Conservation (phyloP, 2,888 invertebrate genomes). For the Margaritifera margaritifera region DNA sequence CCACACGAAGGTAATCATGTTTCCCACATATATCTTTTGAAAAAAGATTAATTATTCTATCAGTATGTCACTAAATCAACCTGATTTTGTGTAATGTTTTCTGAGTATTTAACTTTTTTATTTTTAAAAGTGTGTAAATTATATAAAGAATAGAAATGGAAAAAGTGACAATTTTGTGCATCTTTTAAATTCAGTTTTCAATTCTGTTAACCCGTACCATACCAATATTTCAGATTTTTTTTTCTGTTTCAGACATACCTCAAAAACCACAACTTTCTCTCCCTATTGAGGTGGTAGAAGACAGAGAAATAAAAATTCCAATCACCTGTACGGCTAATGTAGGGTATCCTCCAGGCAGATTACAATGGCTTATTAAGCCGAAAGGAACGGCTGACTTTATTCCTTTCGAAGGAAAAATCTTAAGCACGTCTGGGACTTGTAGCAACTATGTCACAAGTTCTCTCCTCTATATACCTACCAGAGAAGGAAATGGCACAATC, state of each 20-base stretch:
- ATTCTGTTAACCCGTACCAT: no score
- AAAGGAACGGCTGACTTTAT: conserved; percentile 5
- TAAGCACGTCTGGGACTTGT: conserved; percentile 22
- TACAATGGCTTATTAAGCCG: conserved; percentile 29
- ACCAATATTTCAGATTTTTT: no score
- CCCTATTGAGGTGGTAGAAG: conserved; percentile 30
- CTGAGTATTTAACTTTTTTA: no score
- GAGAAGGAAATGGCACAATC: conserved; percentile 27
- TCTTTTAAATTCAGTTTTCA: no score
- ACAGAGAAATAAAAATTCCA: conserved; percentile 20
- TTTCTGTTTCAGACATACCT: conserved; percentile 14
- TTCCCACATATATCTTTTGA: no score
- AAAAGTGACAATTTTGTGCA: no score
- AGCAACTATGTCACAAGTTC: conserved; percentile 16
- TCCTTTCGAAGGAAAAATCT: neutral
- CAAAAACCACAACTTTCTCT: conserved; percentile 22
- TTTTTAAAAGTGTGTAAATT: no score
- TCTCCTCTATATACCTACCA: conserved; percentile 26
- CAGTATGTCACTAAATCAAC: no score
- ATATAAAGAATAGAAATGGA: no score
- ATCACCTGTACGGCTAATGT: conserved; percentile 36
- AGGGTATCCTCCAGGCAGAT: conserved; percentile 31
- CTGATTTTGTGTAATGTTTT: no score
- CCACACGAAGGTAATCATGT: no score
- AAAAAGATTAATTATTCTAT: no score